Base-by-base conservation (phyloP, 2,888 invertebrate genomes). In the Eupeodes latifasciatus region DNA sequence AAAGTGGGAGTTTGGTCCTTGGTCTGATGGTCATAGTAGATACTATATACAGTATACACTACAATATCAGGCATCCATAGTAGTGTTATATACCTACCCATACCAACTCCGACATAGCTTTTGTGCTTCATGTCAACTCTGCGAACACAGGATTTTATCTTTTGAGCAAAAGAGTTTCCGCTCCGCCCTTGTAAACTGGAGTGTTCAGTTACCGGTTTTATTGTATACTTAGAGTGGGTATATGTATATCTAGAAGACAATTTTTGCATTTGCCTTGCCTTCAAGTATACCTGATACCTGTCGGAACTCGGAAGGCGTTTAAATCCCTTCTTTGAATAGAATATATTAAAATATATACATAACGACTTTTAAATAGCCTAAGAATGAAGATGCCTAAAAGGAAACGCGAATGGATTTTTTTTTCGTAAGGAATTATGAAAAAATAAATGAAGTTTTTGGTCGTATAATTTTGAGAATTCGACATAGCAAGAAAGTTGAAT, bases 341-440 rank as follows among this genome's bases (percentile, higher is more conserved):
- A 81, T 78, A 85, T 69, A 88, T 88, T 88, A 85, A 85, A 81
- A 47, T 59, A 85, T 88, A 77, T 87, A 72, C 67, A 88, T 69
- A 78, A 78, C 66, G 78, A 81, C 81, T 84, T 78, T 77, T 83
- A 77, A 81, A 81, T 81, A 62, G 59, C 81, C 74, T 36, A 67
- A 62, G 77, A 81, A 77, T 81, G 67, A 53, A 55, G 80, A 82
- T 74, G 76, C 74, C 78, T 81, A 74, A 49, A 81, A 78, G 84
- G 27, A 27, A 27, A 27, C 3, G 27, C 27, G 77, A 77, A 69
- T 78, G 40, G 40, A 40, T 81, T 81, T 84, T 81, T 81, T 79
- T 57, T 19, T 10, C 27, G 19, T 66, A 79, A 75, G 79, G 71
- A 84, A 55, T 88, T 69, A 88, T 84, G 83, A 88, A 88, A 84